A percentile compares a stretch with the other conserved stretches of the same genome.
These are phyloP conservation scores for Brachypterus glaber DNA, from an alignment of 2,888 invertebrate genomes.

Conservation along the genomic window DNA sequence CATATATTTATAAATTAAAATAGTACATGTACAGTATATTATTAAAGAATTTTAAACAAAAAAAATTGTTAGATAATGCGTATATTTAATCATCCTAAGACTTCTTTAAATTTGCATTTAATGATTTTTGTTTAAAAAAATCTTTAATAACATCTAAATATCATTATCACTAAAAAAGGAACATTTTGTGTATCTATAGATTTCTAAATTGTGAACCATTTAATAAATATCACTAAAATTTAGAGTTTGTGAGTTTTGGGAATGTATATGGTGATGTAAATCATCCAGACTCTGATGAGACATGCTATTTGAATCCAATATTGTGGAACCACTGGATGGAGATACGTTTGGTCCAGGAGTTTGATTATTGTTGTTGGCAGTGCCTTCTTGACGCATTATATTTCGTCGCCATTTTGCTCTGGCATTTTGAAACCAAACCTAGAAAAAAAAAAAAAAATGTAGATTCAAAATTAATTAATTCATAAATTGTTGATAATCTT, in stretches of 20 bases:
- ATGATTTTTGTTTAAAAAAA: not conserved
- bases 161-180: constrained; percentile 20
- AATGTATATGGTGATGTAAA: constrained; percentile 47
- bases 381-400: constrained; percentile 75
- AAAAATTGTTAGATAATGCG: no score
- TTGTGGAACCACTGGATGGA: constrained; percentile 35
- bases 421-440: constrained; percentile 99
- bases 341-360: constrained; percentile 32
- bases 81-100: constrained; percentile 6
- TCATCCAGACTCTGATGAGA: constrained; percentile 46
- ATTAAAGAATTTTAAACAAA: no score
- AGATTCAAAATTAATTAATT: no score
- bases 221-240: constrained; percentile 41
- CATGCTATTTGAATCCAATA: constrained; percentile 44
- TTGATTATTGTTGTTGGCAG: constrained; percentile 30
- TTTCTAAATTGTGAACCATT: constrained; percentile 8
- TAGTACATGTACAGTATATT: no score
- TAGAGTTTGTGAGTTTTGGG: constrained; percentile 38
- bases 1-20: constrained; percentile 15
- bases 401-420: constrained; percentile 96
- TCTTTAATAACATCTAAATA: constrained; percentile 1
- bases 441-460: constrained; percentile 18
- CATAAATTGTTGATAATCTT: no score
- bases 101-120: constrained; percentile 3
- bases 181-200: constrained; percentile 20